Percentiles rank a stretch among this genome's conserved stretches.
phyloP scores from a whole-genome alignment of 2,113 vertebrate species.

The Ceyx margarethae region DNA sequence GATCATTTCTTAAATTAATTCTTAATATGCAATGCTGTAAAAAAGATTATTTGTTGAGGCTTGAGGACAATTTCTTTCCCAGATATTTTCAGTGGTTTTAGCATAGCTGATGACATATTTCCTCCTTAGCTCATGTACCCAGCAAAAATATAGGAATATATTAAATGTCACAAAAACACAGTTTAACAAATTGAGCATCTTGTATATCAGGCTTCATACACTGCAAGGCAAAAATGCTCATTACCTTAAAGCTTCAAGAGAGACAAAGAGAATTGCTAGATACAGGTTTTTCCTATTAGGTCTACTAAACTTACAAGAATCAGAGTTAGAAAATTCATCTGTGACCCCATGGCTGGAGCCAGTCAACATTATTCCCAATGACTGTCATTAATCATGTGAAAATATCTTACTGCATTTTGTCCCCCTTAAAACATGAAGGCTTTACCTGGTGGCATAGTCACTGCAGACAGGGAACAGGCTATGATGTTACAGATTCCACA shows the following conservation, averaged over 20 bases:
- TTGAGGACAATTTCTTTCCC: not conserved
- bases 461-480: not conserved
- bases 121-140: not conserved
- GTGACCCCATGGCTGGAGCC: not conserved
- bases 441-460: not conserved
- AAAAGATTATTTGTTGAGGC: conserved; percentile 53
- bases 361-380: not conserved
- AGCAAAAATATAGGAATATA: not conserved
- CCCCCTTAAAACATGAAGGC: not conserved
- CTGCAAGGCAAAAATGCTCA: not conserved
- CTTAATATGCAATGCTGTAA: conserved; percentile 14
- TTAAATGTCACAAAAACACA: not conserved
- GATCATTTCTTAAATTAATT: conserved; percentile 57
- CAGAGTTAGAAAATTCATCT: not conserved
- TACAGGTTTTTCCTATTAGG: not conserved
- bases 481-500: not conserved
- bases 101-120: conserved; percentile 12
- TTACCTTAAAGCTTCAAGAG: not conserved
- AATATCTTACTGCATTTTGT: not conserved
- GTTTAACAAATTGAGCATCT: not conserved
- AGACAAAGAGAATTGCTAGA: not conserved
- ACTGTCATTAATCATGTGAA: not conserved
- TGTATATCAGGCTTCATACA: not conserved
- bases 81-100: conserved; percentile 35
- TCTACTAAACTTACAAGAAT: not conserved